Evolutionary conservation across 2,113 vertebrate species (phyloP).

Genomic region (Calypte anna): DNA sequence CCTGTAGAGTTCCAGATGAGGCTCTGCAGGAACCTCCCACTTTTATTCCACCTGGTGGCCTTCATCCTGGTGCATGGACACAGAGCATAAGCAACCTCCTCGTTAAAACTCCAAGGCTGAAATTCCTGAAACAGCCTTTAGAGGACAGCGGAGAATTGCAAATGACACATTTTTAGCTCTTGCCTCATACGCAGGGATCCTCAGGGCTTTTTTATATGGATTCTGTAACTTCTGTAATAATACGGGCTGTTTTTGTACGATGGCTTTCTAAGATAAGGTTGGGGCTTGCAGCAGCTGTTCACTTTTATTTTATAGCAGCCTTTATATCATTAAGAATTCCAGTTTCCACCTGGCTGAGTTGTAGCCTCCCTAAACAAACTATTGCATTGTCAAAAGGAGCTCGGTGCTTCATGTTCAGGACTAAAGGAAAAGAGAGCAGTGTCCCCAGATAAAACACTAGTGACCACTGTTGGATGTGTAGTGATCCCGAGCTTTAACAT

Average conservation of each 20-base stretch:
- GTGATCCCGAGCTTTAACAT: not conserved
- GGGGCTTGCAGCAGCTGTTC: rapidly evolving
- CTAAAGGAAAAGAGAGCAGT: not conserved
- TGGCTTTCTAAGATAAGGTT: not conserved
- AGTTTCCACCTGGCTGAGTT: not conserved
- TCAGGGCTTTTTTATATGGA: rapidly evolving
- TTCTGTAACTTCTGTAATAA: not conserved
- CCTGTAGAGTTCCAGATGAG: not conserved
- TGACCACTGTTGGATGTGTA: not conserved
- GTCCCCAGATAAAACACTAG: not conserved
- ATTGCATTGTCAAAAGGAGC: not conserved
- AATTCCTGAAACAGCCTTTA: constrained; percentile 63
- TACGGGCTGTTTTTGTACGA: not conserved
- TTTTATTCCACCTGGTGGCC: rapidly evolving
- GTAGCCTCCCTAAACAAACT: not conserved
- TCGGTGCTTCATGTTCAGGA: not conserved
- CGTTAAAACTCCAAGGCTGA: not conserved
- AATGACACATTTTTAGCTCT: not conserved
- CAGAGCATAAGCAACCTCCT: not conserved
- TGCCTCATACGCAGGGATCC: rapidly evolving
- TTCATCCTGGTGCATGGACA: rapidly evolving
- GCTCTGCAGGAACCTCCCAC: not conserved
- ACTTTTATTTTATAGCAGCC: not conserved
- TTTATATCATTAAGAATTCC: not conserved
- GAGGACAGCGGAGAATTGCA: constrained; percentile 59